phyloP scores from a whole-genome alignment of 1,140 invertebrate species.

The Ips typographus region DNA sequence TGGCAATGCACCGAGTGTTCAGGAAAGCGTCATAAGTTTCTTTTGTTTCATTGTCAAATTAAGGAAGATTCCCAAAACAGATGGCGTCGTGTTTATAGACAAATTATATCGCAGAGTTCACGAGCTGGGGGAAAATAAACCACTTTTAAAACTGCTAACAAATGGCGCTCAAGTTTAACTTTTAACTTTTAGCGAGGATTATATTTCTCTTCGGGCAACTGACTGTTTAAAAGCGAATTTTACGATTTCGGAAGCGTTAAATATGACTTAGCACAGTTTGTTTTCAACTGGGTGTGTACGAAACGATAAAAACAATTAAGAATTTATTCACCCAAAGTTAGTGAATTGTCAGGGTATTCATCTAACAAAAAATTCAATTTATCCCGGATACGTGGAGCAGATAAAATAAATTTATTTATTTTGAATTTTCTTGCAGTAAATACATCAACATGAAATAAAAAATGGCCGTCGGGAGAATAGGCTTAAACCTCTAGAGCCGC shows the following conservation, averaged over 20 bases:
- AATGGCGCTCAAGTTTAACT: slow-evolving; percentile 14
- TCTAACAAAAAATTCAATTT: slow-evolving; percentile 16
- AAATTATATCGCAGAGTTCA: slow-evolving; percentile 11
- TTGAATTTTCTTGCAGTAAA: slow-evolving; percentile 31
- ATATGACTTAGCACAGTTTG: no score
- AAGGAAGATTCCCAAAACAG: slow-evolving; percentile 2
- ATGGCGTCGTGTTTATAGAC: slow-evolving; percentile 8
- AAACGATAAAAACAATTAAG: no score
- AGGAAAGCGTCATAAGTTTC: no score
- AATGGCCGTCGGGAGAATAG: slow-evolving; percentile 27
- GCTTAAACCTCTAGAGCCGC: slow-evolving; percentile 12
- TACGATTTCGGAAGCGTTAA: no score
- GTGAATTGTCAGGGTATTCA: no score
- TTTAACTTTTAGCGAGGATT: slow-evolving; percentile 18
- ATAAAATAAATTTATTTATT: slow-evolving; percentile 29
- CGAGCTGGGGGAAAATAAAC: slow-evolving; percentile 14
- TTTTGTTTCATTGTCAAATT: background rate
- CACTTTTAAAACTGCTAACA: slow-evolving; percentile 25
- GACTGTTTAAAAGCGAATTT: slow-evolving; percentile 15
- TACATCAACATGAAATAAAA: slow-evolving; percentile 24
- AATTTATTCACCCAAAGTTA: no score
- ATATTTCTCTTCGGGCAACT: slow-evolving; percentile 8
- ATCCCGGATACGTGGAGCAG: slow-evolving; percentile 9
- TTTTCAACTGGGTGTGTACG: no score
- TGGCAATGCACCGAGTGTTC: no score